These are phyloP conservation scores for Sialia sialis DNA, from an alignment of 2,113 vertebrate species.

Conservation along the genomic window DNA sequence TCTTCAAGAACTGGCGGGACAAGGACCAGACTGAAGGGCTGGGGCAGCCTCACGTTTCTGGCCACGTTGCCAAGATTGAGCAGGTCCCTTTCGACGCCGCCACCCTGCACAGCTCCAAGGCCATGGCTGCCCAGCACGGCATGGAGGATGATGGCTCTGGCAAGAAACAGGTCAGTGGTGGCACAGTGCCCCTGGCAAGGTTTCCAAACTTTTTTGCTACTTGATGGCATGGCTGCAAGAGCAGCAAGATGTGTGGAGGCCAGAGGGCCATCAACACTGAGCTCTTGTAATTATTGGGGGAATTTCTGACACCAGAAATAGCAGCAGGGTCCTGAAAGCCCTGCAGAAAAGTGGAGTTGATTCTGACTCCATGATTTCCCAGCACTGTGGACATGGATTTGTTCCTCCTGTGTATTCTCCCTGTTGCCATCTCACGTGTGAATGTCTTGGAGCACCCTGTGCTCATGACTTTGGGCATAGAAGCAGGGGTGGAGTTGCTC, in stretches of 20 bases:
- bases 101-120: slow-evolving; percentile 83
- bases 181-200: neutral
- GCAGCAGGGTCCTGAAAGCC: neutral
- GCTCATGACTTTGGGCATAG: fast-evolving
- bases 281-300: neutral
- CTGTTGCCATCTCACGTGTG: neutral
- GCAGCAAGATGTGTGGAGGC: neutral
- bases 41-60: slow-evolving; percentile 86
- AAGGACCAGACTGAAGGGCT: slow-evolving; percentile 87
- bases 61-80: slow-evolving; percentile 90
- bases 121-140: slow-evolving; percentile 95
- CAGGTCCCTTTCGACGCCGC: slow-evolving; percentile 88
- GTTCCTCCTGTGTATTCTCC: neutral
- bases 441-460: neutral
- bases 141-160: slow-evolving; percentile 93
- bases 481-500: neutral
- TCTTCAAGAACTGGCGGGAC: slow-evolving; percentile 98
- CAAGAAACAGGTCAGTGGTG: slow-evolving; percentile 78
- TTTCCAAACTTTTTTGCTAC: neutral
- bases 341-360: neutral
- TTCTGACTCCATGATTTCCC: neutral
- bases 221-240: neutral
- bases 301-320: neutral
- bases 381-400: neutral
- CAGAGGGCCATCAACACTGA: neutral